Percentiles rank a stretch among this genome's conserved stretches.
Evolutionary conservation across 2,888 invertebrate species (phyloP).

Genomic region (Andrena camellia): DNA sequence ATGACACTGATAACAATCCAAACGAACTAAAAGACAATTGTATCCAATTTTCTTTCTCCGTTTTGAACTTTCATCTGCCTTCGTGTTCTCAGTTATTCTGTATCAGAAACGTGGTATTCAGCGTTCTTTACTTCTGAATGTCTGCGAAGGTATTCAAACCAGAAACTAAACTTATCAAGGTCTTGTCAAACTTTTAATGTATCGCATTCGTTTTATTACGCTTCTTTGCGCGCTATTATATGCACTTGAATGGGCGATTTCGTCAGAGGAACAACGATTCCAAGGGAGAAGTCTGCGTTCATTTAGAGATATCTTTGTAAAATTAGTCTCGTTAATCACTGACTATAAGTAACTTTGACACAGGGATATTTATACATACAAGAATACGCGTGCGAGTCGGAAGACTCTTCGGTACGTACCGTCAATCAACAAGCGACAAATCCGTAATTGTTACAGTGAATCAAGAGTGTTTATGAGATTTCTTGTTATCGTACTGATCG

Average conservation of each 20-base stretch:
- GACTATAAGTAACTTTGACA: background rate
- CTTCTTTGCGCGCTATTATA: background rate
- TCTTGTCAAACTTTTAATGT: background rate
- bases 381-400: background rate
- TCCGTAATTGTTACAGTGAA: constrained; percentile 12
- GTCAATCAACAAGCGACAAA: constrained; percentile 14
- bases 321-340: background rate
- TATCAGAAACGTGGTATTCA: background rate
- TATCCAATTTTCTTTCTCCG: background rate
- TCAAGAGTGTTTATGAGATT: background rate
- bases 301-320: background rate
- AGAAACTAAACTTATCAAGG: background rate
- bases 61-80: background rate
- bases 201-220: background rate
- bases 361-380: constrained; percentile 1
- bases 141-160: background rate
- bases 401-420: background rate
- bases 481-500: constrained; percentile 17
- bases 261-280: background rate
- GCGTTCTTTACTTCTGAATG: background rate
- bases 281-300: background rate
- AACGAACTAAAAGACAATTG: background rate
- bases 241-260: background rate
- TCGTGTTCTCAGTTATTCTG: background rate
- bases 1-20: constrained; percentile 6